These are phyloP conservation scores for Chelidonichthys spinosus DNA, from an alignment of 2,797 vertebrate genomes.

Conservation along the genomic window DNA sequence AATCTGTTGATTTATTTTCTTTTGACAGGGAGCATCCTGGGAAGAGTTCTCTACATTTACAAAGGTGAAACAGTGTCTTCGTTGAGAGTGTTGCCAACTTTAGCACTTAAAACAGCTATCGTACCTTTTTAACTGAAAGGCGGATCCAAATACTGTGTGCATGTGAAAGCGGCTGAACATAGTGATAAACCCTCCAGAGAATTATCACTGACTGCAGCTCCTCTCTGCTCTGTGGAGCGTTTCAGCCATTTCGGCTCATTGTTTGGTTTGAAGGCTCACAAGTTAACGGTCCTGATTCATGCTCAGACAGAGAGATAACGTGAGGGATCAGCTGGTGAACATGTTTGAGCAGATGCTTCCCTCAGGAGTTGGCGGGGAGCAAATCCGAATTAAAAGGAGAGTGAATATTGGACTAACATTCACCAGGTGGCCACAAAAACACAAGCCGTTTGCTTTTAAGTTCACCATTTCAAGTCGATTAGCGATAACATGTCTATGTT, in stretches of 20 bases:
- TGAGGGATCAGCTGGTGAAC: background rate
- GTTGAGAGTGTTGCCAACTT: no score
- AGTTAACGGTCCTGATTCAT: background rate
- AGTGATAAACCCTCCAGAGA: background rate
- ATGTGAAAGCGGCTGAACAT: background rate
- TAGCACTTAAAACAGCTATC: background rate
- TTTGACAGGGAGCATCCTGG: background rate
- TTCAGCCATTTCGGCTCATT: no score
- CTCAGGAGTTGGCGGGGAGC: background rate
- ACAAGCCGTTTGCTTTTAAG: no score
- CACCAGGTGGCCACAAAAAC: background rate
- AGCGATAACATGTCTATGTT: background rate
- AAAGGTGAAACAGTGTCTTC: background rate
- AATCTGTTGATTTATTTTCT: background rate
- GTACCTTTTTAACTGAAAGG: background rate
- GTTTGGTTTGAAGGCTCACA: no score
- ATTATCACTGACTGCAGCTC: no score
- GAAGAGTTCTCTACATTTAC: conserved; percentile 3
- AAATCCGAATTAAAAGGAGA: background rate
- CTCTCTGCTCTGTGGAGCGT: no score
- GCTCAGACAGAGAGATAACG: background rate
- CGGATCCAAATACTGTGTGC: background rate
- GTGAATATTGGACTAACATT: no score
- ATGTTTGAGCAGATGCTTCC: background rate
- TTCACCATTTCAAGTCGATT: background rate